A percentile compares a stretch with the other conserved stretches of the same genome.
phyloP scores from a whole-genome alignment of 2,797 vertebrate species.

The Potorous gilbertii region DNA sequence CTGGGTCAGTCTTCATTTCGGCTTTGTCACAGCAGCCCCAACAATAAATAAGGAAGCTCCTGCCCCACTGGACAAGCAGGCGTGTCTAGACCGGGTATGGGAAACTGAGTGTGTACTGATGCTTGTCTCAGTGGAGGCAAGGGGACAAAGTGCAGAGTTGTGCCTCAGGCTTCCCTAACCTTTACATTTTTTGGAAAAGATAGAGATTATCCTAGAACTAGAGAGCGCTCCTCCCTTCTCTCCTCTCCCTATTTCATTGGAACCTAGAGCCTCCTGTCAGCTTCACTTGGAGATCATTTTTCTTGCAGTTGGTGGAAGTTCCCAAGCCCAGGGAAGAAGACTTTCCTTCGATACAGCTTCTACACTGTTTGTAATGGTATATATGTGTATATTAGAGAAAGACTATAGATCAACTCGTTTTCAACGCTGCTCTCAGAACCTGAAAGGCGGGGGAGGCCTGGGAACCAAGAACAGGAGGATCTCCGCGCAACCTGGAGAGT shows the following conservation, averaged over 20 bases:
- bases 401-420: background rate
- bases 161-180: conserved; percentile 11
- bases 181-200: conserved; percentile 31
- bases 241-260: background rate
- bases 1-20: background rate
- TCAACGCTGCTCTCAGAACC: conserved; percentile 11
- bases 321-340: background rate
- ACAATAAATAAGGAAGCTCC: conserved; percentile 12
- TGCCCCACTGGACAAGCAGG: background rate
- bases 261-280: conserved; percentile 31
- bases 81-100: conserved; percentile 1
- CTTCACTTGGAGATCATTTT: conserved; percentile 60
- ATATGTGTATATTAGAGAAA: background rate
- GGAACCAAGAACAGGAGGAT: background rate
- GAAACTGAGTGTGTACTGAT: background rate
- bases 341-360: background rate
- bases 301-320: conserved; percentile 31
- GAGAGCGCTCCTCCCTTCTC: background rate
- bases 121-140: background rate
- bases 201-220: background rate
- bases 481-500: background rate
- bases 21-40: background rate
- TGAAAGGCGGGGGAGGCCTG: conserved; percentile 40
- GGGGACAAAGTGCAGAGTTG: conserved; percentile 2
- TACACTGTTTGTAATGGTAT: background rate